Evolutionary conservation across 1,140 invertebrate genomes (phyloP).

Genomic region (Acyrthosiphon pisum): DNA sequence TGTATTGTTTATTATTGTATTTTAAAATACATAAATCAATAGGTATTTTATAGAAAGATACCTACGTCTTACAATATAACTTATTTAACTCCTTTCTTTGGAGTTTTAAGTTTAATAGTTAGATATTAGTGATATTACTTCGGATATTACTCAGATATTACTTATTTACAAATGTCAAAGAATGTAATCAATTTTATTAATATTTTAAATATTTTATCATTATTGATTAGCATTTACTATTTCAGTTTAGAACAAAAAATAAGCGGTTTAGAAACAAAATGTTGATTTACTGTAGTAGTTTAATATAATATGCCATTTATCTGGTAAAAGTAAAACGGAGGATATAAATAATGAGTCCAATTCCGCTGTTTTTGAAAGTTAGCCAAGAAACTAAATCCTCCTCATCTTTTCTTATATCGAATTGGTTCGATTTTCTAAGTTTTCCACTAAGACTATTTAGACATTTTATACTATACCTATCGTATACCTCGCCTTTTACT

Average conservation of each 20-base stretch:
- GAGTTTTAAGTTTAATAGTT: not conserved
- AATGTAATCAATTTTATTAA: not conserved
- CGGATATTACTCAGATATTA: not conserved
- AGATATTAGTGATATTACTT: not conserved
- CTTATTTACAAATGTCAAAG: not conserved
- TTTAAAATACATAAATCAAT: not conserved
- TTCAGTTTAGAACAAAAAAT: not conserved
- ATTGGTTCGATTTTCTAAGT: slow-evolving; percentile 5
- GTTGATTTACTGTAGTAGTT: slow-evolving; percentile 32
- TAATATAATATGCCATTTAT: slow-evolving; percentile 13
- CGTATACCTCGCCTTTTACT: not conserved
- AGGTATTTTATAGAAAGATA: not conserved
- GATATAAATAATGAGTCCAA: slow-evolving; percentile 34
- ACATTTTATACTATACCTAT: not conserved
- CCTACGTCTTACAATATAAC: not conserved
- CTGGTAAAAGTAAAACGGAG: not conserved
- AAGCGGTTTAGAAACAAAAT: not conserved
- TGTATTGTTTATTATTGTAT: not conserved
- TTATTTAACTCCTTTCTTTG: not conserved
- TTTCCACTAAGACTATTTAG: not conserved
- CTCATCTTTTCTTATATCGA: slow-evolving; percentile 23
- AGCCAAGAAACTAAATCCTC: slow-evolving; percentile 8
- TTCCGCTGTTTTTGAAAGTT: slow-evolving; percentile 30
- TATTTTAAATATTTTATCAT: not conserved
- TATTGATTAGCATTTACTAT: not conserved